These are phyloP conservation scores for Synaphobranchus kaupii DNA, from an alignment of 2,797 vertebrate genomes.

Conservation along the genomic window DNA sequence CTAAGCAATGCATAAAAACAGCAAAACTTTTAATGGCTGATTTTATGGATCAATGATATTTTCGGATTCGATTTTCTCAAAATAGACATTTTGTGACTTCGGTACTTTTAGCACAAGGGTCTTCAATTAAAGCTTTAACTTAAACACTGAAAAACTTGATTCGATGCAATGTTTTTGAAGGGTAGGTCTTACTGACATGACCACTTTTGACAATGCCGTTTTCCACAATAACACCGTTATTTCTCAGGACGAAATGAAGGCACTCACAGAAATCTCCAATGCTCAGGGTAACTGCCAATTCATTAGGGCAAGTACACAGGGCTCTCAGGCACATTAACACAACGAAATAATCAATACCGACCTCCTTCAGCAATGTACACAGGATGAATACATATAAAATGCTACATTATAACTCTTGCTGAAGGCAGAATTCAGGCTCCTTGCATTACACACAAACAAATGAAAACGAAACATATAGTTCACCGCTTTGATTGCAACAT, in stretches of 20 bases:
- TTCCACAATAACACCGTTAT: not conserved
- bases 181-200: not conserved
- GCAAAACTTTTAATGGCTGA: too few species aligned
- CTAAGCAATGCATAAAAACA: too few species aligned
- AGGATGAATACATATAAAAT: too few species aligned
- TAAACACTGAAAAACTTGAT: not conserved
- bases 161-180: not conserved
- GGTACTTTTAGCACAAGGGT: too few species aligned
- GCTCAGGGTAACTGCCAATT: not conserved
- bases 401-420: too few species aligned
- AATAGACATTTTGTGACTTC: too few species aligned
- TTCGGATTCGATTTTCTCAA: too few species aligned
- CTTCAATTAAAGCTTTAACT: too few species aligned
- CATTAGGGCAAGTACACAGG: not conserved
- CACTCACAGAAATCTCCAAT: not conserved
- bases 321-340: not conserved
- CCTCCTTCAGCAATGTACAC: too few species aligned
- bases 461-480: not conserved
- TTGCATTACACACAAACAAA: too few species aligned
- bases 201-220: not conserved
- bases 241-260: slow-evolving; percentile 1
- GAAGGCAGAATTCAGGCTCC: too few species aligned
- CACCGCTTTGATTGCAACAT: not conserved
- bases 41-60: too few species aligned
- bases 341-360: not conserved